Conservation (phyloP, 2,888 invertebrate genomes). For the Epinotia bilunana region DNA sequence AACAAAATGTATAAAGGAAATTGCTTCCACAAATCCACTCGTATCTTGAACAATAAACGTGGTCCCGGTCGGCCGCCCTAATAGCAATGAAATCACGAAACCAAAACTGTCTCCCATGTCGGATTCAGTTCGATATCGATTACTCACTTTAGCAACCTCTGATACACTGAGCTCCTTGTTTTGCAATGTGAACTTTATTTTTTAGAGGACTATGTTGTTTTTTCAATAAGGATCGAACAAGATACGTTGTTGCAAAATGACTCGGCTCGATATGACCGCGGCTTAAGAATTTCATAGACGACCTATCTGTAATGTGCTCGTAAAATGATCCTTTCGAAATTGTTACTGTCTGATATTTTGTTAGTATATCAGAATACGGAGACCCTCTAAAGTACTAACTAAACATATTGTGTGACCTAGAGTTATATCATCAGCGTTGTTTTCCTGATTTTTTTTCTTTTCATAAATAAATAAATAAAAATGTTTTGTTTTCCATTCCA, state of each 20-base stretch:
- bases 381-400: constrained; percentile 3
- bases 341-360: constrained; percentile 39
- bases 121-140: constrained; percentile 58
- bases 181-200: constrained; percentile 15
- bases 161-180: background rate
- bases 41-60: constrained; percentile 84
- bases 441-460: background rate
- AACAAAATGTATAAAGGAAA: constrained; percentile 85
- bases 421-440: background rate
- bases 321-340: constrained; percentile 43
- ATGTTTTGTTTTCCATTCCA: too few relatives aligned
- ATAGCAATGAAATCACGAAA: constrained; percentile 85
- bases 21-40: constrained; percentile 85
- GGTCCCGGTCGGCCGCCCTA: constrained; percentile 79
- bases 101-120: constrained; percentile 80
- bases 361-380: constrained; percentile 11
- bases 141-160: constrained; percentile 34
- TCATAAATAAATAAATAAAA: too few relatives aligned
- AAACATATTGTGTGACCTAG: background rate
- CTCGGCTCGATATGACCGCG: constrained; percentile 55
- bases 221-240: background rate
- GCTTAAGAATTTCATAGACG: constrained; percentile 69
- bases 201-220: background rate
- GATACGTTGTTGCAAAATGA: background rate
- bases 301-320: constrained; percentile 56